Base-by-base conservation (phyloP, 2,888 invertebrate species). In the Caenorhabditis sp. region DNA sequence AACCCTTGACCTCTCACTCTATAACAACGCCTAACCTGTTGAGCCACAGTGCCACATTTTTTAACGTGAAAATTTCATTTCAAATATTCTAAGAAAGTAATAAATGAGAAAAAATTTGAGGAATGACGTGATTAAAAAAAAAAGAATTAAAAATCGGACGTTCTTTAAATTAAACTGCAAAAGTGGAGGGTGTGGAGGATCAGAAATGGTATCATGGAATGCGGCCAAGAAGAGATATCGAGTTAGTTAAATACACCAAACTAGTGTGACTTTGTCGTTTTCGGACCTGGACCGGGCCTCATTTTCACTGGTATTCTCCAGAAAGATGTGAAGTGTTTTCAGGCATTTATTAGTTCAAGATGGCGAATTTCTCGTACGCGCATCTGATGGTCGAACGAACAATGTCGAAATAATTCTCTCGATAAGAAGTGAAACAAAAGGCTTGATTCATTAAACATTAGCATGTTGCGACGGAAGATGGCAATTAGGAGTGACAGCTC, bases 281-380 rank as follows among this genome's bases (percentile, higher is more conserved):
- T 19, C 5, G n/a, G 21, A 5, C n/a, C n/a, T 51, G 5, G 51
- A 36, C 36, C 36, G 36, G 12, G 6, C 36, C 12, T 8, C 36
- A 36, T 8, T 36, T 8, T 8, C 36, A 8, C 36, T 36, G 12
- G 5, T 5, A 36, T 36, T 36, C 36, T 36, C 12, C 6, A 12
- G 6, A 36, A 36, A 36, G 12, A 36, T 36, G n/a, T 12, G 6
- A 36, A 43, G 14, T 12, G 1, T 57, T 26, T 60, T 60, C 51
- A 62, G 54, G 54, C 51, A 37, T 55, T 27, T 51, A 17, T 21
- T 58, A 1, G 26, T 58, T 37, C 36, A 58, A 36, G 58, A 59
- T 12, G 83, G 83, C 27, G 81, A 80, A 55, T 83, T 76, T 60
- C 59, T 81, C 17, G 79, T 83, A 19, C 76, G 83, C 0, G 75